Base-by-base conservation (phyloP, 64 coral and sea anemone genomes). In the Porites australiensis region DNA sequence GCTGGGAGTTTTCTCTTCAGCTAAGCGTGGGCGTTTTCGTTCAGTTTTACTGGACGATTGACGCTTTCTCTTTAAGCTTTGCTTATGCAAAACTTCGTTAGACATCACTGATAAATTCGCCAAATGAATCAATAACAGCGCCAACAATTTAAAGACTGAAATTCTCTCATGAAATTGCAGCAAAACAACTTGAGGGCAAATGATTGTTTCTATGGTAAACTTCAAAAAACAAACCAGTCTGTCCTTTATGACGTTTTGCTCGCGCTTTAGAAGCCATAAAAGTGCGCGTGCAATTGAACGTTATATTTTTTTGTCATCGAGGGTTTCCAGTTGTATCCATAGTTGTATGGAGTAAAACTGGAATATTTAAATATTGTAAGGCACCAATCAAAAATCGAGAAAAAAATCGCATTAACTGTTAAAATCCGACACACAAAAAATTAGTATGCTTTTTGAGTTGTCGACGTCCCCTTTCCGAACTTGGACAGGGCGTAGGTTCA, bases 131-230 rank as follows among this genome's bases (percentile, higher is more conserved):
- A 12, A 9, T 0, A 57, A 57, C 54, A 57, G 54, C 12, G 54
- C 7, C 54, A 9, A 9, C 12, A 57, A 9, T 12, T 57, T 57
- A 9, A 9, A 57, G 54, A 12, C 12, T 57, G 45, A 74, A 47
- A 8, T 5, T 50, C 6, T 16, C 46, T 4, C 14, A 10, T 46
- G 70, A 12, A 44, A 3, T 37, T 37, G 49, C 14, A 0, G 46
- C 5, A 48, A 48, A 23, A 14, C 15, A 75, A 5, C 72, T 75
- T 66, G 12, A 15, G 4, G 16, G 8, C 15, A 83, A 83, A 50
- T 66, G 44, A 83, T 48, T 20, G 80, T 63, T 82, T 62, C 79
- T 63, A 64, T 82, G 79, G 58, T 13, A 64, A 82, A 59, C 13
- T 19, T 27, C 73, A 1, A 51, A 50, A 46, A 16, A 51, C 13